phyloP scores from a whole-genome alignment of 2,888 invertebrate species.

The Epinotia ramella region DNA sequence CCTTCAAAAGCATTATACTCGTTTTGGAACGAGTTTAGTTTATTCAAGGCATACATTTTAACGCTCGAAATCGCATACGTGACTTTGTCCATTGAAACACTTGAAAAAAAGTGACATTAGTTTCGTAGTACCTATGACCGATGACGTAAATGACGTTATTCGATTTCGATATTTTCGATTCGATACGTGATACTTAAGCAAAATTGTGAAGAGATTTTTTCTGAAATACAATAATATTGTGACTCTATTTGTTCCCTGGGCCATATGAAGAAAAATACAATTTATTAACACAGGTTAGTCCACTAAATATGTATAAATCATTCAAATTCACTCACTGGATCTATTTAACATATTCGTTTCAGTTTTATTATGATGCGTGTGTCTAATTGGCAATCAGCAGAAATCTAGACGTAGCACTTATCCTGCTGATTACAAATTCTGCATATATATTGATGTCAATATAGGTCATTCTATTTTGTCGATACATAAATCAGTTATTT shows the following conservation, averaged over 20 bases:
- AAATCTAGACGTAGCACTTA: constrained; percentile 12
- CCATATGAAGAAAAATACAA: constrained; percentile 22
- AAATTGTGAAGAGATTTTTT: constrained; percentile 28
- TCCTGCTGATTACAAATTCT: neutral
- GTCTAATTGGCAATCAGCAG: constrained; percentile 26
- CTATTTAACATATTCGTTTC: constrained; percentile 20
- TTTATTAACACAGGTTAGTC: constrained; percentile 29
- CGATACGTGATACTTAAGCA: constrained; percentile 25
- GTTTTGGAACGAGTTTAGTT: constrained; percentile 8
- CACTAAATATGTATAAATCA: neutral
- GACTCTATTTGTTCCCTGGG: constrained; percentile 17
- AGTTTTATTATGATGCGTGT: constrained; percentile 33
- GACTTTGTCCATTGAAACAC: neutral
- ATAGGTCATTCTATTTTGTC: neutral
- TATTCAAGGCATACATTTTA: constrained; percentile 20
- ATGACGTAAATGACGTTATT: constrained; percentile 32
- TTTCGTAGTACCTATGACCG: neutral
- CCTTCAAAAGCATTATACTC: neutral
- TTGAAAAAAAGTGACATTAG: constrained; percentile 24
- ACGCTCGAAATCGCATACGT: neutral
- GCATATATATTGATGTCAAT: neutral
- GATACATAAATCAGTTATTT: neutral
- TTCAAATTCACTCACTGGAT: constrained; percentile 2
- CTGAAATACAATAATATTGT: constrained; percentile 27
- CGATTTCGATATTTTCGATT: constrained; percentile 32